Evolutionary conservation across 2,797 vertebrate genomes (phyloP), one percentile per base, ranked within the genome.

Genomic region (Halcyon badia): DNA sequence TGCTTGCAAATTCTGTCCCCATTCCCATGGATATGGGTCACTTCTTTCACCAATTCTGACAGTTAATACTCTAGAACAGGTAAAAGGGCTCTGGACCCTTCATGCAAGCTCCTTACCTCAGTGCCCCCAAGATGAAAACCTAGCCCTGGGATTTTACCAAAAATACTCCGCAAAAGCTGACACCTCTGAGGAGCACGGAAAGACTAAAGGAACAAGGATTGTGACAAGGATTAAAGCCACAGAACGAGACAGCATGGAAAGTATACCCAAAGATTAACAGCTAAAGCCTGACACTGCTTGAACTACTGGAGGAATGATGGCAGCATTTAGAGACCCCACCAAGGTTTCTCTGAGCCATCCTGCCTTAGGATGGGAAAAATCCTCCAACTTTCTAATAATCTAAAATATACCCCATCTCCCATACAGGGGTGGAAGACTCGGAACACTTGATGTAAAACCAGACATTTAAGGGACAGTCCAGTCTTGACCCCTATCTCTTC

Each of bases 401-500:
- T 65, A 37, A 83, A 94, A 54, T 85, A 70, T 7, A 89, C 3
- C 19, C 8, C 14, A 19, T 17, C 31, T 76, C 44, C 37, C n/a
- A 57, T 22, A 49, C 15, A 64, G 17, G 11, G 19, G 13, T 52
- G 15, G 5, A 22, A 91, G n/a, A 85, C 25, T 49, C 48, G 71
- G 44, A 88, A 83, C 10, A 88, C 42, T 41, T 70, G 33, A 61
- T 49, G 10, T 6, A 76, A 87, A 83, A 96, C 15, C 15, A 81
- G 76, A 33, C 62, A 84, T 60, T 64, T 2, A 1, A 81, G 24
- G 68, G 66, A 44, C 14, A 33, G n/a, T 62, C 39, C 25, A 84
- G 61, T 41, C 64, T 73, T 87, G 82, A 94, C 41, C 73, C 51
- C 16, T 58, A 72, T 57, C 16, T 94, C 25, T 90, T 68, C 39